Base-by-base conservation (phyloP, 2,888 invertebrate species). In the Pegoplata infirma region DNA sequence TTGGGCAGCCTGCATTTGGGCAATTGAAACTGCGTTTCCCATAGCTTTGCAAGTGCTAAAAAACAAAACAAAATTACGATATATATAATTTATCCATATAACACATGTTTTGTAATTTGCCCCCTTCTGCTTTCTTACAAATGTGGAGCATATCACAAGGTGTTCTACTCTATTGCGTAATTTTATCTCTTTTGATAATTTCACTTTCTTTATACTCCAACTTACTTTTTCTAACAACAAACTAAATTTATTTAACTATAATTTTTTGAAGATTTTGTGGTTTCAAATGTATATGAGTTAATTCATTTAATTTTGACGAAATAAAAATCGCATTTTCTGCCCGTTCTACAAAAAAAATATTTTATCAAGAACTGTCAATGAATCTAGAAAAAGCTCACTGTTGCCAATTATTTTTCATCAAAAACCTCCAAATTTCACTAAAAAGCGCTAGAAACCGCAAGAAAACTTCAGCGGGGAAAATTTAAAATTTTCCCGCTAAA, bases 1-100 rank as follows among this genome's bases (percentile, higher is more conserved):
- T 17, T 75, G 72, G 0, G 74, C 12, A 7, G 81, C 82, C 63
- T 82, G 80, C 81, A 80, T 81, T 6, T 82, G 56, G 17, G 77
- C 82, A 53, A 72, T 61, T n/a, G 82, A 81, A 25, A 82, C 68
- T 1, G 81, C 56, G 53, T 83, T 83, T 19, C 83, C 83, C 83
- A 83, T 83, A 17, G n/a, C 49, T 40, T 25, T 56, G 36, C 25
- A 55, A 14, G 23, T 44, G 51, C 68, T 73, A 23, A 71, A 74
- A 53, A 40, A 28, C 21, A 23, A 16, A 28, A 28, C 3, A 36
- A n/a, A 55, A 17, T 17, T 12, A 28, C 28, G 4, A 58, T 6
- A 32, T 32, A n/a, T n/a, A 25, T n/a, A 21, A 40, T 32, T 36
- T 36, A 12, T 40, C 21, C 3, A 66, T 19, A 16, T 49, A 16